Evolutionary conservation across 2,113 vertebrate genomes (phyloP).

Genomic region (Salvelinus alpinus): DNA sequence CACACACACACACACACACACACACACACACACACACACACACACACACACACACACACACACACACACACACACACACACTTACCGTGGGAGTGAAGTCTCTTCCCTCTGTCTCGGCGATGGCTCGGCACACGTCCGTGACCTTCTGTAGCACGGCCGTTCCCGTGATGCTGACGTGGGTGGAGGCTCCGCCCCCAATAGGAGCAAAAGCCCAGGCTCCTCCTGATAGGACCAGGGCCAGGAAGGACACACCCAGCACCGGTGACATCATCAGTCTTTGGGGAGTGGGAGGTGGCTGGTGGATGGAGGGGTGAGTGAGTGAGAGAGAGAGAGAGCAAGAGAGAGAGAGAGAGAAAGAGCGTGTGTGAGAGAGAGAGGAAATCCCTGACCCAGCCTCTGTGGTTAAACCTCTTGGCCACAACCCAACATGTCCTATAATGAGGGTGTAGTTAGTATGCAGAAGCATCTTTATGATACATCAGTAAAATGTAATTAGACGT

Average conservation of each 20-base stretch:
- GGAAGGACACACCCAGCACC: constrained; percentile 29
- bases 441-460: too few relatives aligned
- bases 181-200: constrained; percentile 42
- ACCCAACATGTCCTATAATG: too few relatives aligned
- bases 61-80: not conserved
- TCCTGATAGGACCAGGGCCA: constrained; percentile 36
- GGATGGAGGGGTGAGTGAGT: too few relatives aligned
- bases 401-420: too few relatives aligned
- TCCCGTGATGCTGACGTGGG: constrained; percentile 67
- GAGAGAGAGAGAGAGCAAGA: too few relatives aligned
- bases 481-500: too few relatives aligned
- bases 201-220: constrained; percentile 57
- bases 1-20: not conserved
- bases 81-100: constrained; percentile 68
- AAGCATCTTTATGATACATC: too few relatives aligned
- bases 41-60: too few relatives aligned
- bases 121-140: constrained; percentile 56
- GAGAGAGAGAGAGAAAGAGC: not conserved
- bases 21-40: not conserved
- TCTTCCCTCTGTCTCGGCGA: constrained; percentile 53
- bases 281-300: too few relatives aligned
- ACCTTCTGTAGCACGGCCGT: constrained; percentile 53
- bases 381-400: too few relatives aligned
- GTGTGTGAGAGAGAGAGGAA: not conserved
- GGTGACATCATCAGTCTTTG: constrained; percentile 31